Percentiles rank a stretch among this genome's conserved stretches.
phyloP scores from a whole-genome alignment of 2,113 vertebrate genomes.

The Heloderma charlesbogerti region DNA sequence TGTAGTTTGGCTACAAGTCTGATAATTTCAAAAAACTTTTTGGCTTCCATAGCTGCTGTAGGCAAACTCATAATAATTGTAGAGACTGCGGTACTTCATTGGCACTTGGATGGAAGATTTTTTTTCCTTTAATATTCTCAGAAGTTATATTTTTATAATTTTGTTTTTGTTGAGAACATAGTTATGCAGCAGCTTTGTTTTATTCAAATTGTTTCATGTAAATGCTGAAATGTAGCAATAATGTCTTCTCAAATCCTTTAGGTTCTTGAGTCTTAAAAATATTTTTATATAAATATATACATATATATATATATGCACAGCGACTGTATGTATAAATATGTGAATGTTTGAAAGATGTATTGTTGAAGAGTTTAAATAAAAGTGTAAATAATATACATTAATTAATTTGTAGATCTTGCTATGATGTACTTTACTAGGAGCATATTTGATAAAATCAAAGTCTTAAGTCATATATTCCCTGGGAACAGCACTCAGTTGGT shows the following conservation, averaged over 20 bases:
- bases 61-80: slow-evolving; percentile 67
- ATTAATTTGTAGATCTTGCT: slow-evolving; percentile 53
- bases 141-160: slow-evolving; percentile 89
- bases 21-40: slow-evolving; percentile 47
- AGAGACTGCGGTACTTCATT: slow-evolving; percentile 79
- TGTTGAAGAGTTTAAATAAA: slow-evolving; percentile 84
- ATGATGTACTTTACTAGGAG: slow-evolving; percentile 34
- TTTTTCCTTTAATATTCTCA: slow-evolving; percentile 72
- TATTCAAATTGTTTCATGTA: slow-evolving; percentile 80
- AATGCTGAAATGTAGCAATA: slow-evolving; percentile 87
- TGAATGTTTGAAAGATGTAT: slow-evolving; percentile 78
- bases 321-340: slow-evolving; percentile 84
- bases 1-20: too few species aligned
- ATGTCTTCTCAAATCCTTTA: slow-evolving; percentile 82
- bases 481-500: not conserved
- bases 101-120: slow-evolving; percentile 76
- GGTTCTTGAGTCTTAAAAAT: slow-evolving; percentile 79
- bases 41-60: slow-evolving; percentile 68
- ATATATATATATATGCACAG: slow-evolving; percentile 82
- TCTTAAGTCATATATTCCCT: not conserved
- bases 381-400: slow-evolving; percentile 77
- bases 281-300: slow-evolving; percentile 86
- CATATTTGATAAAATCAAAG: slow-evolving; percentile 43
- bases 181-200: slow-evolving; percentile 78
- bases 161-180: slow-evolving; percentile 71